Conservation (phyloP, 1,140 invertebrate species). For the Sarcophaga bullata region DNA sequence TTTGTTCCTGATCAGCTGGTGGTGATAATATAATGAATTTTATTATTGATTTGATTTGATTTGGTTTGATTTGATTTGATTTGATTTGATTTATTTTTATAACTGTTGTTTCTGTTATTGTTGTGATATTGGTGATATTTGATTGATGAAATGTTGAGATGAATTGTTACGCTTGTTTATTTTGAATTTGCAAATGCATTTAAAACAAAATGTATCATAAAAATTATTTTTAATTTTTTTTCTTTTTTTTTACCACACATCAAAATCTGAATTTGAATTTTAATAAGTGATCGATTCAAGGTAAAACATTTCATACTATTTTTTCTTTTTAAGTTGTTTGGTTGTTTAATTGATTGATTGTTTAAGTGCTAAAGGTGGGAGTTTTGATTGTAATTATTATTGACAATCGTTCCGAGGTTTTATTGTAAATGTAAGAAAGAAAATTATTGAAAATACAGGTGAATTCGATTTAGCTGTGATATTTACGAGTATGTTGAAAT, state of each 20-base stretch:
- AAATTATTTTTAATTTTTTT: not conserved
- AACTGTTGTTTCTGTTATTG: conserved; percentile 12
- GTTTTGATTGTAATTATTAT: not conserved
- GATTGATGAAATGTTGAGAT: conserved; percentile 23
- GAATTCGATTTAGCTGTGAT: conserved; percentile 4
- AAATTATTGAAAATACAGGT: conserved; percentile 4
- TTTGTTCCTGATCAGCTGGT: conserved; percentile 5
- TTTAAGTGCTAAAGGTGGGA: conserved; percentile 30
- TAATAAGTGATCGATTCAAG: too few relatives aligned
- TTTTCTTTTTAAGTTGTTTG: not conserved
- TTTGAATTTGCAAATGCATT: conserved; percentile 32
- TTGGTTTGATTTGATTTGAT: not conserved
- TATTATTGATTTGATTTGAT: not conserved
- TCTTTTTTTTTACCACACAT: too few relatives aligned
- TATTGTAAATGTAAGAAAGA: not conserved
- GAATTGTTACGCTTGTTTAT: conserved; percentile 20
- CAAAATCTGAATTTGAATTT: too few relatives aligned
- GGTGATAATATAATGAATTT: not conserved
- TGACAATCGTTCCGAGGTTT: not conserved
- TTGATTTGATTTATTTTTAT: not conserved
- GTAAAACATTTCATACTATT: not conserved
- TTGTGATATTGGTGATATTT: not conserved
- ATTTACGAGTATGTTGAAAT: conserved; percentile 2
- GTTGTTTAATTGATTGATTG: not conserved
- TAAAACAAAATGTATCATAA: conserved; percentile 17